Percentiles rank a stretch among this genome's conserved stretches.
Evolutionary conservation across 2,113 vertebrate species (phyloP).

Genomic region (Aix galericulata): DNA sequence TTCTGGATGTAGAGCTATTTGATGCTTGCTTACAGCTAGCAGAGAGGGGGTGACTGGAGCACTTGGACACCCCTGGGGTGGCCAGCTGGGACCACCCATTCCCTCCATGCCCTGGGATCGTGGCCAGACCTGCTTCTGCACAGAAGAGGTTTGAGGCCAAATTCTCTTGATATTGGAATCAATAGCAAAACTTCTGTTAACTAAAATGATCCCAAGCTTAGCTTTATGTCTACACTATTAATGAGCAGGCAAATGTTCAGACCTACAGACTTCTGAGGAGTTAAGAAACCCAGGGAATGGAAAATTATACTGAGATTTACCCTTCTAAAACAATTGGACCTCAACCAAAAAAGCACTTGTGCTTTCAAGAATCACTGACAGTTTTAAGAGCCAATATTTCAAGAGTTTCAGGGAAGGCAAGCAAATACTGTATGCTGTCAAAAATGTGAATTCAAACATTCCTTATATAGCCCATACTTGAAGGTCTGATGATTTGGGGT

Average conservation of each 20-base stretch:
- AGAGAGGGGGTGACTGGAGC: not conserved
- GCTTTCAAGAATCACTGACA: not conserved
- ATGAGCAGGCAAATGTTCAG: not conserved
- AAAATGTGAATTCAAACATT: not conserved
- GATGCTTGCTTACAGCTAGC: not conserved
- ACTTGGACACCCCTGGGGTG: not conserved
- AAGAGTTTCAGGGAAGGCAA: not conserved
- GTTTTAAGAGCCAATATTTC: constrained; percentile 10
- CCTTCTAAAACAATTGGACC: not conserved
- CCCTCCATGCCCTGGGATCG: not conserved
- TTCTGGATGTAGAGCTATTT: not conserved
- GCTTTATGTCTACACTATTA: not conserved
- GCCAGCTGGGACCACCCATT: not conserved
- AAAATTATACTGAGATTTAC: not conserved
- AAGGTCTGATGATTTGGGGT: not conserved
- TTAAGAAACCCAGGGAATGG: not conserved
- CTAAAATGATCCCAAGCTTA: not conserved
- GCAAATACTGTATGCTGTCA: not conserved
- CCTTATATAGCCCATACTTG: not conserved
- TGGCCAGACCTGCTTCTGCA: rapidly evolving
- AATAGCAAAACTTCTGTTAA: not conserved
- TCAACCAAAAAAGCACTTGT: not conserved
- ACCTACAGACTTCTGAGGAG: not conserved
- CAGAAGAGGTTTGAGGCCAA: not conserved
- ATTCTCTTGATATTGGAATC: not conserved